Evolutionary conservation across 2,113 vertebrate genomes (phyloP).

Genomic region (Hypocryptadius cinnamomeus): DNA sequence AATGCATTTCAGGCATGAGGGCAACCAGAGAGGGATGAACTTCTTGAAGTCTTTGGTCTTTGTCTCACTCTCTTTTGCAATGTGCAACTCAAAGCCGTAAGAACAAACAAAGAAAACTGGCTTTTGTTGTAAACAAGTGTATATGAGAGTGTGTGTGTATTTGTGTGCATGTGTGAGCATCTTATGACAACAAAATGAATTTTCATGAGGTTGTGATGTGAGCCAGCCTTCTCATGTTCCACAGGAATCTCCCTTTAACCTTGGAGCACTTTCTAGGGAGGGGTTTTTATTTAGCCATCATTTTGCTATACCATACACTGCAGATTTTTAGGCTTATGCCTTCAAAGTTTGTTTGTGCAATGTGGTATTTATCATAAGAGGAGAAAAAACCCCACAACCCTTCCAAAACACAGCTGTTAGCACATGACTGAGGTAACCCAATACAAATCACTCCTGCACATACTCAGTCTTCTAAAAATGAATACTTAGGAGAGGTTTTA

Average conservation of each 20-base stretch:
- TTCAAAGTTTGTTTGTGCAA: neutral
- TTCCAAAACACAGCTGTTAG: neutral
- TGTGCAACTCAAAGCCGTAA: conserved; percentile 22
- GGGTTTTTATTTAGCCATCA: neutral
- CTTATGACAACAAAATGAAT: neutral
- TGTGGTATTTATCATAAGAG: neutral
- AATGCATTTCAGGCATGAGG: neutral
- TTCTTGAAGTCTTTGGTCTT: conserved; percentile 64
- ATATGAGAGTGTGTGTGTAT: neutral
- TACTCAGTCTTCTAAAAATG: neutral
- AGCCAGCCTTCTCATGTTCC: neutral
- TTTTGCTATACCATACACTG: neutral
- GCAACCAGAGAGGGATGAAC: neutral
- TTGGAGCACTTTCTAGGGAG: neutral
- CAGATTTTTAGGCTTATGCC: neutral
- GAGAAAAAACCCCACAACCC: neutral
- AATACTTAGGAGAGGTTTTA: neutral
- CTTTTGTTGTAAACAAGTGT: neutral
- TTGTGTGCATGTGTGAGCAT: neutral
- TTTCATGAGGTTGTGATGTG: neutral
- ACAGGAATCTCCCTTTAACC: neutral
- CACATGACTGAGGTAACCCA: neutral
- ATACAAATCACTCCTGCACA: neutral
- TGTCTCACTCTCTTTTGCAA: neutral
- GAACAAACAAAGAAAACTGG: neutral